Evolutionary conservation across 2,113 vertebrate genomes (phyloP), one percentile per base, ranked within the genome.

Genomic region (Phalacrocorax pelagicus): DNA sequence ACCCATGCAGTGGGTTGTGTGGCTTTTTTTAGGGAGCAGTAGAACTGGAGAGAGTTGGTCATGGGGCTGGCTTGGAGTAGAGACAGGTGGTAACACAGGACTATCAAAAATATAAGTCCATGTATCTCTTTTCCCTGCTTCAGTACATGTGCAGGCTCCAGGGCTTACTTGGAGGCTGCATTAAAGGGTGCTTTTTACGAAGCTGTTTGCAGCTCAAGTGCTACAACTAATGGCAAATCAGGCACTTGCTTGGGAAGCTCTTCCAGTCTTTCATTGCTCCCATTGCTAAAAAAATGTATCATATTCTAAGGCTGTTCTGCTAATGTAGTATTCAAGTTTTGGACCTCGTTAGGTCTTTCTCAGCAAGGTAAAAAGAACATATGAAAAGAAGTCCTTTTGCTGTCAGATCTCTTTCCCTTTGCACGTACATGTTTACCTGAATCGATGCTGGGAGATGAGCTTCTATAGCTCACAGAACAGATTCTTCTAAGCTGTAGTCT

Each of bases 401-500:
- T 86, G 5, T 95, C 20, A 80, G 3, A 34, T 88, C 23, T 69
- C 59, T 58, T 54, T 80, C 47, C 69, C 12, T 85, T 82, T 38
- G 5, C 58, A 26, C 1, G 6, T 82, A 65, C 2, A 1, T 79
- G 8, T 79, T 86, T 93, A 96, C 93, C 88, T 96, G 96, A 86
- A 67, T 74, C 74, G 52, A 62, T 93, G 46, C 83, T 95, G 44
- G 40, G n/a, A 77, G 42, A 69, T 88, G 75, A 88, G 29, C 47
- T 83, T 83, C 59, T 82, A 5, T 54, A 85, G 81, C 36, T 93
- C 57, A 72, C 2, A 1, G 38, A 96, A 66, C 92, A 96, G 62
- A 96, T 93, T 92, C 42, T 77, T 96, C 86, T 81, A 90, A 78
- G 93, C 59, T 78, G 29, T 95, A 96, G 55, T 96, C 88, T 95